Evolutionary conservation across 2,888 invertebrate genomes (phyloP), one percentile per base, ranked within the genome.

Genomic region (Lasioglossum leucozonium): DNA sequence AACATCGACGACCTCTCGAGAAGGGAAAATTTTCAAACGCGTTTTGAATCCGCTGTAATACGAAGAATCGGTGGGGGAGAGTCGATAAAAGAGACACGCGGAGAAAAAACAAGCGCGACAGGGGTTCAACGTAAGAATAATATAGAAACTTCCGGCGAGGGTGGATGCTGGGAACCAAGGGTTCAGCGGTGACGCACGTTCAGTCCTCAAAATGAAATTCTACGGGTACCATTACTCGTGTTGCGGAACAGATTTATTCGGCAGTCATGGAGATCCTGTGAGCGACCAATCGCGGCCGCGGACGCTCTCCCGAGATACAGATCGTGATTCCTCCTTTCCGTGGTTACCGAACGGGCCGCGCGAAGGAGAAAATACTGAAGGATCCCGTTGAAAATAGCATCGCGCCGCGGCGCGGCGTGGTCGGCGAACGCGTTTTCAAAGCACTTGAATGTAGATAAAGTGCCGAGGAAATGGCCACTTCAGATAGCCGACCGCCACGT

Each of bases 271-370:
- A 58, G 82, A 82, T 87, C 74, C 89, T 62, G 74, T 71, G 82
- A 77, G 11, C 85, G 83, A 80, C 82, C 83, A 80, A 81, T 87
- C 85, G 76, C 82, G 58, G 65, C 16, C 40, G 72, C 72, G 79
- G 51, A 83, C 80, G 80, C 79, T 84, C 69, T 30, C 77, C 77
- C 34, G 47, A 74, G 87, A 86, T 86, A 87, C 90, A 82, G 81
- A 90, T 90, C 87, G 85, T 77, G 88, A 90, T 90, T 89, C 85
- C 86, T 90, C 82, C 87, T 87, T 81, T 81, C 84, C 76, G 55
- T 80, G 81, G 82, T 86, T 80, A 75, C 81, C 73, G 79, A 79
- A 80, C 67, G 81, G 69, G 74, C 22, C 55, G 67, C 73, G 76
- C 80, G 37, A 79, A 55, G 62, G 77, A 87, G 88, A 85, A 88